Base-by-base conservation (phyloP, 2,888 invertebrate genomes). In the Oscheius sp. region DNA sequence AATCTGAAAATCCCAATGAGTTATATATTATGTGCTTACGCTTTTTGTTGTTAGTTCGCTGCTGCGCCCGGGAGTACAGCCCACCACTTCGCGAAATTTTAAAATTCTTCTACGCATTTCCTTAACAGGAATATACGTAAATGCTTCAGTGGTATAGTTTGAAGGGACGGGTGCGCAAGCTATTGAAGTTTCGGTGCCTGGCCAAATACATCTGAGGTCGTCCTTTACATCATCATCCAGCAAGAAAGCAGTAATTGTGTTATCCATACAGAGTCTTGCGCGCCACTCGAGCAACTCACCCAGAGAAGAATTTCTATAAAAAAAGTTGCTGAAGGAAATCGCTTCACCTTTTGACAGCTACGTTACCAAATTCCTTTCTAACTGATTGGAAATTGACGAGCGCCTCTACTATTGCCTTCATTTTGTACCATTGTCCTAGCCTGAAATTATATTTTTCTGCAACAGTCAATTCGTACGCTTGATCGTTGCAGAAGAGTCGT, bases 151-250 rank as follows among this genome's bases (percentile, higher is more conserved):
- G 9, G 27, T 52, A 43, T 76, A 78, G n/a, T 69, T 21, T 9
- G 29, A 43, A 2, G 80, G 80, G 13, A 80, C 80, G 18, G 76
- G 69, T 2, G 53, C 29, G 52, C 80, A 80, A n/a, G 72, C 25
- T 12, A 55, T 25, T 9, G 29, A 35, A 13, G 21, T 1, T 23
- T 70, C 70, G 29, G 69, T 45, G n/a, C 78, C 81, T 46, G 81
- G 73, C 81, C 81, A 81, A 12, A 79, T 46, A 35, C 81, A 81
- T 27, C 72, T 75, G 29, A 66, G 52, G n/a, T 73, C 75, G 69
- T 81, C 45, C 12, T 18, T 63, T 41, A 66, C 69, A 27, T 79
- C 64, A 13, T 69, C 49, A 3, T 75, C 77, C 1, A 81, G 61
- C 2, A 81, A 53, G 43, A 79, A 81, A 13, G 72, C 78, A 2